Evolutionary conservation across 2,113 vertebrate genomes (phyloP), one percentile per base, ranked within the genome.

Genomic region (Indri indri): DNA sequence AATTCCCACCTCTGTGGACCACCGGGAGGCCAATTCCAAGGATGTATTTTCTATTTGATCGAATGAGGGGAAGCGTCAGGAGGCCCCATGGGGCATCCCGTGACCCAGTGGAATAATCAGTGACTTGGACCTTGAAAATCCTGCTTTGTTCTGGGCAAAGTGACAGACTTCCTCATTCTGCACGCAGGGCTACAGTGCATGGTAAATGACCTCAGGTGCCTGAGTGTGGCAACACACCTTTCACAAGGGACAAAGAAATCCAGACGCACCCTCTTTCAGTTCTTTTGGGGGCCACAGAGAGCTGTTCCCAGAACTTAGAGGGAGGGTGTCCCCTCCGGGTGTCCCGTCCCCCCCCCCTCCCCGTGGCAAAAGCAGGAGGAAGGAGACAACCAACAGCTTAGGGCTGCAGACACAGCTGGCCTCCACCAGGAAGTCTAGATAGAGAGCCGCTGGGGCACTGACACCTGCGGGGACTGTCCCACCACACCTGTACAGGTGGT

Each of bases 221-320:
- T 20, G 12, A 25, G 9, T 25, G 40, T 27, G 27, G 37, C 27
- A 25, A 32, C 11, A 22, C 10, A 3, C 3, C 4, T 8, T 22
- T 73, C 57, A 54, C 17, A n/a, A 81, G 30, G 14, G 27, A 70
- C 18, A 68, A 45, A 70, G 73, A 88, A 59, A 77, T 17, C 42
- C 11, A 4, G 74, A 42, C 7, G 34, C 7, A 1, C 57, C 2
- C 13, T 37, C n/a, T 6, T 16, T 63, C 8, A 0, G 3, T 42
- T 70, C 30, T 25, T 25, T 18, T 9, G 66, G 40, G n/a, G 27
- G 7, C 34, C 14, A 0, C 0, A 0, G 30, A 12, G 27, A 61
- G 54, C 54, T 77, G 40, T 86, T 34, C 50, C 50, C 22, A 47
- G 52, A 59, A 54, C 54, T 42, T 37, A 18, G 71, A 52, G 52